Evolutionary conservation across 2,797 vertebrate species (phyloP).

Genomic region (Amblyopsis hoosieri): DNA sequence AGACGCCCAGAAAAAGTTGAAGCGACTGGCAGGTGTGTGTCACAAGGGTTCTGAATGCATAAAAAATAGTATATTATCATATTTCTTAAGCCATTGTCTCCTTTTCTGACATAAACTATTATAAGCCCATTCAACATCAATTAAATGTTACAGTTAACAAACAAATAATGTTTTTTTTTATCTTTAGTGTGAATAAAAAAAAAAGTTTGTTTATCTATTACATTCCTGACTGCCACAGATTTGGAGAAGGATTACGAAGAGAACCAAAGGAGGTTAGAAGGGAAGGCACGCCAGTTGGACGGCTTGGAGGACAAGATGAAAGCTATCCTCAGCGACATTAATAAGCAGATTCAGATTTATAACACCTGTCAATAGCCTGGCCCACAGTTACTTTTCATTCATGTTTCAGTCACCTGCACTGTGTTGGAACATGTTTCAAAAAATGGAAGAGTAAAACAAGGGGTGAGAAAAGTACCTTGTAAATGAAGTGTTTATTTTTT

Average conservation of each 20-base stretch:
- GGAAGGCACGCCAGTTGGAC: constrained; percentile 90
- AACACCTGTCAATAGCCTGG: constrained; percentile 92
- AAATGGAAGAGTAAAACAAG: neutral
- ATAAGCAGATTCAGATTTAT: constrained; percentile 97
- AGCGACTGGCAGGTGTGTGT: constrained; percentile 84
- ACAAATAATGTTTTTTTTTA: neutral
- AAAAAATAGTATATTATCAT: neutral
- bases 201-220: neutral
- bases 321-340: constrained; percentile 89
- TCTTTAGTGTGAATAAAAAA: neutral
- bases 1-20: constrained; percentile 87
- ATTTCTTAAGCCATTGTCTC: neutral
- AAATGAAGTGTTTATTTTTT: constrained; percentile 10
- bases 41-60: neutral
- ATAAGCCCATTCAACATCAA: neutral
- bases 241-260: constrained; percentile 90
- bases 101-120: neutral
- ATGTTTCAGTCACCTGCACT: constrained; percentile 4
- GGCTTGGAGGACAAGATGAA: constrained; percentile 95
- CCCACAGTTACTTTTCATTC: neutral
- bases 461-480: constrained; percentile 1
- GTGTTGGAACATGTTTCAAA: neutral
- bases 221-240: constrained; percentile 67
- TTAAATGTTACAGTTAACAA: neutral
- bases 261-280: constrained; percentile 88